A percentile compares a stretch with the other conserved stretches of the same genome.
Evolutionary conservation across 2,113 vertebrate species (phyloP).

Genomic region (Caranx ignobilis): DNA sequence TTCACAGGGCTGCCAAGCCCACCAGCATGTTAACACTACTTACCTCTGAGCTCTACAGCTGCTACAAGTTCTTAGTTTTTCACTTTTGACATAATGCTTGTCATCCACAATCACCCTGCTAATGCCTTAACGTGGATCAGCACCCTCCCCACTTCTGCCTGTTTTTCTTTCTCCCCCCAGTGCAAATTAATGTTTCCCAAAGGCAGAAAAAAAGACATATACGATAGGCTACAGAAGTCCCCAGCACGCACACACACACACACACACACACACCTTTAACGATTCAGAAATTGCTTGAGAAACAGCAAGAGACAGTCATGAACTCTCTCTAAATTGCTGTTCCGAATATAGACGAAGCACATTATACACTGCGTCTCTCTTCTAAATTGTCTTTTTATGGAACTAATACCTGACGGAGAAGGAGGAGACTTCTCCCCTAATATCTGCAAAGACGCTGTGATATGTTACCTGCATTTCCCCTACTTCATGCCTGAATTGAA

Average conservation of each 20-base stretch:
- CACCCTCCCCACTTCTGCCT: not conserved
- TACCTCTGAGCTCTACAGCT: not conserved
- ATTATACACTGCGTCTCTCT: conserved; percentile 27
- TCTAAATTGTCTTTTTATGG: conserved; percentile 55
- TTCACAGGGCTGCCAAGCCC: not conserved
- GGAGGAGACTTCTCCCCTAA: conserved; percentile 1
- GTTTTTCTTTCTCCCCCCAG: not conserved
- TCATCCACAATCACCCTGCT: not conserved
- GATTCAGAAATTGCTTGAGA: conserved; percentile 31
- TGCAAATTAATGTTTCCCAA: not conserved
- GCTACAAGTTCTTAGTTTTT: not conserved
- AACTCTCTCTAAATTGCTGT: conserved; percentile 29
- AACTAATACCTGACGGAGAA: conserved; percentile 32
- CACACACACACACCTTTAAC: conserved; percentile 10
- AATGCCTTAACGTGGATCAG: not conserved
- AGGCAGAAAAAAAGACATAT: not conserved
- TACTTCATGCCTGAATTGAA: conserved; percentile 8
- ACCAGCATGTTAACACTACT: not conserved
- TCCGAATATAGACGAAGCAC: conserved; percentile 20
- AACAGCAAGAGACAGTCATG: conserved; percentile 42
- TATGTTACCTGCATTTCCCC: conserved; percentile 1
- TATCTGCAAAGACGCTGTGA: not conserved
- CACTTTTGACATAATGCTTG: not conserved
- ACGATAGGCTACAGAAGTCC: not conserved
- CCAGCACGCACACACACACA: not conserved